Evolutionary conservation across 2,113 vertebrate genomes (phyloP), one percentile per base, ranked within the genome.

Genomic region (Ranitomeya imitator): DNA sequence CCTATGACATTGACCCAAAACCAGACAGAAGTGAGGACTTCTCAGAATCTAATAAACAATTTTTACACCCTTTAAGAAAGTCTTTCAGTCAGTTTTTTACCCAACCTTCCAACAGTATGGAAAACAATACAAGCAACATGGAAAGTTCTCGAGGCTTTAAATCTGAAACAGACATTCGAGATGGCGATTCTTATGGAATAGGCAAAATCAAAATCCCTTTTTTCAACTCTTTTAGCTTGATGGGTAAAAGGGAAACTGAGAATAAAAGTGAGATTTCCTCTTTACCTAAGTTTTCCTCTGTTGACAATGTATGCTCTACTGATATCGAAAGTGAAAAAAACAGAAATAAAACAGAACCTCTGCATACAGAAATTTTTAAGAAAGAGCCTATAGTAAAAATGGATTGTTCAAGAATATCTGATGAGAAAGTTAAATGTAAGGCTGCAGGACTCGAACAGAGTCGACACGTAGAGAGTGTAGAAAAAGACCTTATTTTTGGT

Each of bases 31-130:
- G 11, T 65, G 31, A 54, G 21, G 73, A 52, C 45, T 76, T 79
- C 80, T 86, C 86, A 57, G 52, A 90, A 78, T 77, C 91, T 79
- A 93, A 90, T 86, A 88, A 89, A 83, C 91, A 94, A 89, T 96
- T 98, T 87, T 96, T 98, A 85, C 96, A 93, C 74, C 97, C 97
- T 6, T 95, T 98, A 12, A 97, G 93, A 86, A 99, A 96, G 90
- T 97, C 97, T 26, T 92, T 97, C 71, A 97, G 95, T 92, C 96
- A 96, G 1, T 90, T 98, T 61, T 94, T 99, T n/a, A 94, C 98
- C 23, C 91, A 95, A 89, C 92, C 93, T 90, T 91, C 94, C 84
- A 86, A 90, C 0, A 93, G 92, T 9, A 86, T 89, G 31, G 85
- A 37, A 55, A 89, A 92, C 90, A 89, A 91, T 92, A 91, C 93